Percentiles rank a stretch among this genome's conserved stretches.
These are phyloP conservation scores for Silvanus unidentatus DNA, from an alignment of 2,888 invertebrate species.

Conservation along the genomic window DNA sequence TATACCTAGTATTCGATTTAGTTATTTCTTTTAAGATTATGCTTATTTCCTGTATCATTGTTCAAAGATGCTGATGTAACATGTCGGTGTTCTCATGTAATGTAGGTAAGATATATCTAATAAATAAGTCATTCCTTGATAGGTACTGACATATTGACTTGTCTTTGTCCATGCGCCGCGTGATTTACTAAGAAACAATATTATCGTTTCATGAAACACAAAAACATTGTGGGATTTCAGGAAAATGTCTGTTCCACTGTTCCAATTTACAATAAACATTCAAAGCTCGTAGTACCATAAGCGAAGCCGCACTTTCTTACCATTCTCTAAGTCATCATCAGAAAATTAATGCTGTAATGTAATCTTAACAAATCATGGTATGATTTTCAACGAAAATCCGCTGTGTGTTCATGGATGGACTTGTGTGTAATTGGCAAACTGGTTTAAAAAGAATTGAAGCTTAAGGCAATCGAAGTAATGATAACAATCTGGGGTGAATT, in stretches of 20 bases:
- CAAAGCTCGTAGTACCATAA: too few species aligned
- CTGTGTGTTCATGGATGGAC: too few species aligned
- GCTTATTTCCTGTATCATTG: constrained; percentile 2
- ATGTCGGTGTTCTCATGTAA: constrained; percentile 24
- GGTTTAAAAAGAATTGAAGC: neutral
- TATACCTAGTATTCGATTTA: neutral
- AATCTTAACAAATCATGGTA: neutral
- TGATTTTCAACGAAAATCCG: neutral
- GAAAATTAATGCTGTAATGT: neutral
- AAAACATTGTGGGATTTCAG: too few species aligned
- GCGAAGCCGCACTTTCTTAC: too few species aligned
- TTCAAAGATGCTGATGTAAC: constrained; percentile 19
- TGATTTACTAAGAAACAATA: constrained; percentile 23
- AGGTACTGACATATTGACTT: constrained; percentile 27
- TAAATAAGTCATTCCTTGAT: constrained; percentile 27
- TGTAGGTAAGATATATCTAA: constrained; percentile 23
- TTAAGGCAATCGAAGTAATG: neutral
- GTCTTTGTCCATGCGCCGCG: constrained; percentile 25
- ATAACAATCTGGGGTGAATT: neutral
- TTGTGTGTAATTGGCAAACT: constrained; percentile 2
- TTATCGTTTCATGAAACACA: neutral
- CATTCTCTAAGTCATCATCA: neutral
- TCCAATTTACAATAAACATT: too few species aligned
- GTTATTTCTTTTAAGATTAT: neutral
- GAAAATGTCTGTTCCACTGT: constrained; percentile 2